Evolutionary conservation across 1,140 invertebrate genomes (phyloP).

Genomic region (Apocrypta bakeri): DNA sequence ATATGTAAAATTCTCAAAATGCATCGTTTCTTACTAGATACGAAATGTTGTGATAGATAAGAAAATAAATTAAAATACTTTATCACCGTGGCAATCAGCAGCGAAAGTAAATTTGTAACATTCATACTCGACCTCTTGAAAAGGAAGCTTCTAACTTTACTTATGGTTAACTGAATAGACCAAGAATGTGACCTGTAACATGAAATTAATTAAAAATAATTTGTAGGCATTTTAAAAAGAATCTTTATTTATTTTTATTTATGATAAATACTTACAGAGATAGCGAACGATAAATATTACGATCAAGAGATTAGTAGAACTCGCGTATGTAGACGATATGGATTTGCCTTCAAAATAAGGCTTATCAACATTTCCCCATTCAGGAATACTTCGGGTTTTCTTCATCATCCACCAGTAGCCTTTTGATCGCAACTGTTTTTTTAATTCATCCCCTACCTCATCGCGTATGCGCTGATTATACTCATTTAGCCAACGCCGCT

Average conservation of each 20-base stretch:
- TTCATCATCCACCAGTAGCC: slow-evolving; percentile 88
- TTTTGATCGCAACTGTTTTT: slow-evolving; percentile 79
- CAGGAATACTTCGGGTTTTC: slow-evolving; percentile 82
- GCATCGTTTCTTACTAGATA: background rate
- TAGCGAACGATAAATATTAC: background rate
- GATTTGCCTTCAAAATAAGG: slow-evolving; percentile 52
- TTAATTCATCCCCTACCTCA: slow-evolving; percentile 82
- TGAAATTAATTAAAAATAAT: background rate
- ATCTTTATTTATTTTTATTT: background rate
- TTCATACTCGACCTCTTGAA: background rate
- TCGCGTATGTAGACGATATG: background rate
- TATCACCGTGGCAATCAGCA: background rate
- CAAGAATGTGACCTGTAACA: background rate
- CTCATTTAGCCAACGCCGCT: slow-evolving; percentile 86
- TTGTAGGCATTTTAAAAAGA: background rate
- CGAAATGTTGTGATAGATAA: background rate
- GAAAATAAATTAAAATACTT: background rate
- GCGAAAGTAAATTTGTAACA: background rate
- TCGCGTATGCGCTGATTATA: slow-evolving; percentile 84
- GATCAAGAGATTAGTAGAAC: background rate
- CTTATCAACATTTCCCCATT: slow-evolving; percentile 61
- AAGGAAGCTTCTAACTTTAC: background rate
- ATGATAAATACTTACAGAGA: background rate
- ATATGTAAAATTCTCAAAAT: background rate
- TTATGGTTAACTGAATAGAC: background rate